Conservation (phyloP, 2,888 invertebrate species). For the Eremobia ochroleuca region DNA sequence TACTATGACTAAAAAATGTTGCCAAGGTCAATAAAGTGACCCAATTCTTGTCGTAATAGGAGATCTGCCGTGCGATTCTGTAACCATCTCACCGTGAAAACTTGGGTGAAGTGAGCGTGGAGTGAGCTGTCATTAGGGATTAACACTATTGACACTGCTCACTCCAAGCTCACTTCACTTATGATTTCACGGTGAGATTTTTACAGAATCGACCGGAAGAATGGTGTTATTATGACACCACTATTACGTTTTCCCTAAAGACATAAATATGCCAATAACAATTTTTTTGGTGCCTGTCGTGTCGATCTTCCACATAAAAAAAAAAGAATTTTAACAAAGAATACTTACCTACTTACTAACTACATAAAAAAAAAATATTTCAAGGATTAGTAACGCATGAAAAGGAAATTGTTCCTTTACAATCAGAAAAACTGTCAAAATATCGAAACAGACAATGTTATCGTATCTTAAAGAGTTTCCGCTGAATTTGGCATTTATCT, state of each 20-base stretch:
- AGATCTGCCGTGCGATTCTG: too few species aligned
- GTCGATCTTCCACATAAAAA: background rate
- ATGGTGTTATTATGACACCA: background rate
- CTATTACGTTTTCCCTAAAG: background rate
- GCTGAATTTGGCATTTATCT: constrained; percentile 76
- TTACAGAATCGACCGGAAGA: too few species aligned
- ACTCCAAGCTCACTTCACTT: too few species aligned
- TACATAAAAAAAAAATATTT: too few species aligned
- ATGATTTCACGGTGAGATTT: too few species aligned
- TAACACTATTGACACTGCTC: too few species aligned
- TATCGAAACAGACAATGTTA: constrained; percentile 16
- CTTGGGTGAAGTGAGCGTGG: too few species aligned
- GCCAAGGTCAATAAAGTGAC: constrained; percentile 9
- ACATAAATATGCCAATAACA: too few species aligned
- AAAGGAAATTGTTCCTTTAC: background rate
- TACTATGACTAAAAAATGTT: background rate
- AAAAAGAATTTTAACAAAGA: background rate
- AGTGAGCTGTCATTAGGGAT: too few species aligned
- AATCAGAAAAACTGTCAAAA: constrained; percentile 26
- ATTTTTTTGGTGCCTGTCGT: background rate
- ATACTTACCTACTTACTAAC: background rate
- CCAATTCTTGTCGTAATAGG: background rate
- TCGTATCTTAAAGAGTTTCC: constrained; percentile 68
- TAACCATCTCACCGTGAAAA: too few species aligned
- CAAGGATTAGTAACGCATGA: too few species aligned